Evolutionary conservation across 1,140 invertebrate species (phyloP).

Genomic region (Dufourea novaeangliae): DNA sequence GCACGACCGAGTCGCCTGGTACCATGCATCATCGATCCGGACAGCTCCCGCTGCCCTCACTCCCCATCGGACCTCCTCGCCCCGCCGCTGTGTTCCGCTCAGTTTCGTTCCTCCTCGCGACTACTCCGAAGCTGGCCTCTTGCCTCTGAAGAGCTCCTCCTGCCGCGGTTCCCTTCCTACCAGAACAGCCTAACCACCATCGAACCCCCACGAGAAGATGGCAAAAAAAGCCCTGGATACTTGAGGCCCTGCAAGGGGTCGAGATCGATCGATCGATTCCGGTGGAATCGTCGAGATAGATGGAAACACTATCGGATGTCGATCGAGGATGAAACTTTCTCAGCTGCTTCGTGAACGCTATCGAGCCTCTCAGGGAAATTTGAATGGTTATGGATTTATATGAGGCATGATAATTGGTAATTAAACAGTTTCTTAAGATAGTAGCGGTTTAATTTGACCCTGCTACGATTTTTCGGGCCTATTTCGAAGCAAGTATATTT

Average conservation of each 20-base stretch:
- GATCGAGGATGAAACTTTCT: neutral
- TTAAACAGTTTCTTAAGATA: too few species aligned
- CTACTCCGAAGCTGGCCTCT: constrained; percentile 59
- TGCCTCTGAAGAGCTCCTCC: constrained; percentile 49
- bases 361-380: too few species aligned
- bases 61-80: constrained; percentile 40
- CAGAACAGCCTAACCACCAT: constrained; percentile 47
- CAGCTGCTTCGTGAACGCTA: neutral
- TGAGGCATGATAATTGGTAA: too few species aligned
- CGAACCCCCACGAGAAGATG: constrained; percentile 25
- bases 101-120: constrained; percentile 53
- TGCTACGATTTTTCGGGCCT: neutral
- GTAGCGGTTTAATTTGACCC: too few species aligned
- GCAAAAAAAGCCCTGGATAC: constrained; percentile 51
- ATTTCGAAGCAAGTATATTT: too few species aligned
- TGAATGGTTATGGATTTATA: too few species aligned
- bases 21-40: constrained; percentile 67
- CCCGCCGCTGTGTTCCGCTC: constrained; percentile 55
- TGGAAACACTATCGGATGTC: constrained; percentile 10
- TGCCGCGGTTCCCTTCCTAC: constrained; percentile 47
- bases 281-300: constrained; percentile 5
- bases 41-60: constrained; percentile 61
- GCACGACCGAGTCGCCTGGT: constrained; percentile 64
- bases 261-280: constrained; percentile 58
- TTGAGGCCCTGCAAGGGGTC: constrained; percentile 41